These are phyloP conservation scores for Agapornis roseicollis DNA, from an alignment of 2,113 vertebrate genomes.

Conservation along the genomic window DNA sequence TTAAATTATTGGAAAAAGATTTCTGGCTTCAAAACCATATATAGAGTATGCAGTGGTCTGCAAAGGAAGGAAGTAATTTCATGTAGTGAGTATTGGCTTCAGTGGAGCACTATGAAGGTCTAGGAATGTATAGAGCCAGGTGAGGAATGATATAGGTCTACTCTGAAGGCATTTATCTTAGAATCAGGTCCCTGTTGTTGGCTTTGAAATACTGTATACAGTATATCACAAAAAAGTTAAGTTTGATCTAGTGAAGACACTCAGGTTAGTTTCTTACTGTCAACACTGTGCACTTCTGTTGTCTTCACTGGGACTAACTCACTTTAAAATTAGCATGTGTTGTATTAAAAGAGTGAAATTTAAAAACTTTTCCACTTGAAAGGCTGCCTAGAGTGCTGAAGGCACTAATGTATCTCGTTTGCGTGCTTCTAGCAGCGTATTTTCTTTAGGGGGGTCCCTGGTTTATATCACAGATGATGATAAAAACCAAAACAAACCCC, in stretches of 20 bases:
- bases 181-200: not conserved
- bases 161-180: not conserved
- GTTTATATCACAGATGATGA: not conserved
- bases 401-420: not conserved
- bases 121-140: not conserved
- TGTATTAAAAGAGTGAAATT: not conserved
- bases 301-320: not conserved
- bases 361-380: not conserved
- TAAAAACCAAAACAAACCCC: not conserved
- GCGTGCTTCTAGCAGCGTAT: not conserved
- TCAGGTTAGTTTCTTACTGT: not conserved
- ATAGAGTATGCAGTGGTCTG: not conserved
- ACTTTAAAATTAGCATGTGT: not conserved
- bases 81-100: not conserved
- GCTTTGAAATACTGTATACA: not conserved
- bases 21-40: not conserved
- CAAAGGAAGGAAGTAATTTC: not conserved
- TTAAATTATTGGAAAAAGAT: not conserved
- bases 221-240: not conserved
- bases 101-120: not conserved
- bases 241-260: not conserved
- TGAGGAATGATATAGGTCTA: not conserved
- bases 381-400: not conserved
- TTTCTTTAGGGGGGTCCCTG: not conserved
- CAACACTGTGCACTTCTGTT: not conserved